Percentiles rank a stretch among this genome's conserved stretches.
Conservation (phyloP, 1,140 invertebrate genomes). For the Drosophila takahashii region DNA sequence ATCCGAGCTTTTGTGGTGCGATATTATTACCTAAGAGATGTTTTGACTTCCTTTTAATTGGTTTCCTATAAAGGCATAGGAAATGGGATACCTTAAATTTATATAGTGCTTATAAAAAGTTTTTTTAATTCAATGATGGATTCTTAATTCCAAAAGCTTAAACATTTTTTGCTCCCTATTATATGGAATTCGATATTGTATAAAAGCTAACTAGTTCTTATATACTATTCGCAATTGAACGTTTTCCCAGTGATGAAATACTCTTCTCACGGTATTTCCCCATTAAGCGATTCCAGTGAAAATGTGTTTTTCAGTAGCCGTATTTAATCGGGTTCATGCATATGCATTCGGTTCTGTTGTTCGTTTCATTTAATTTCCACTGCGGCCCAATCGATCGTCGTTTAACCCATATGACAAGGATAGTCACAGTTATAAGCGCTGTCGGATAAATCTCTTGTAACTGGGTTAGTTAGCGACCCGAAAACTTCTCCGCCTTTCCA, state of each 20-base stretch:
- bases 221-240: not conserved
- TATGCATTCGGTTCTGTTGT: conserved; percentile 4
- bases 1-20: not conserved
- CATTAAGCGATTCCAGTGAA: conserved; percentile 15
- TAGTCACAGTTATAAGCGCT: conserved; percentile 35
- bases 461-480: conserved; percentile 42
- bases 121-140: too few species aligned
- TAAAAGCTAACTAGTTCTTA: not conserved
- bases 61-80: not conserved
- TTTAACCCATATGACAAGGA: conserved; percentile 26
- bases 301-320: not conserved
- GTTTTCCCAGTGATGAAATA: conserved; percentile 2
- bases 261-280: conserved; percentile 38
- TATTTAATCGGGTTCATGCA: conserved; percentile 5
- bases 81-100: not conserved
- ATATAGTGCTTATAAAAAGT: too few species aligned
- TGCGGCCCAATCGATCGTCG: conserved; percentile 25
- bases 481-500: conserved; percentile 44
- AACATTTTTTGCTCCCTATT: not conserved
- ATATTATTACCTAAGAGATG: conserved; percentile 6
- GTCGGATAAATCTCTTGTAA: conserved; percentile 25
- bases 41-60: not conserved
- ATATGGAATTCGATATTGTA: conserved; percentile 2
- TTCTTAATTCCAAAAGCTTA: too few species aligned
- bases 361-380: not conserved